Base-by-base conservation (phyloP, 2,113 vertebrate genomes). In the Aleadryas rufinucha region DNA sequence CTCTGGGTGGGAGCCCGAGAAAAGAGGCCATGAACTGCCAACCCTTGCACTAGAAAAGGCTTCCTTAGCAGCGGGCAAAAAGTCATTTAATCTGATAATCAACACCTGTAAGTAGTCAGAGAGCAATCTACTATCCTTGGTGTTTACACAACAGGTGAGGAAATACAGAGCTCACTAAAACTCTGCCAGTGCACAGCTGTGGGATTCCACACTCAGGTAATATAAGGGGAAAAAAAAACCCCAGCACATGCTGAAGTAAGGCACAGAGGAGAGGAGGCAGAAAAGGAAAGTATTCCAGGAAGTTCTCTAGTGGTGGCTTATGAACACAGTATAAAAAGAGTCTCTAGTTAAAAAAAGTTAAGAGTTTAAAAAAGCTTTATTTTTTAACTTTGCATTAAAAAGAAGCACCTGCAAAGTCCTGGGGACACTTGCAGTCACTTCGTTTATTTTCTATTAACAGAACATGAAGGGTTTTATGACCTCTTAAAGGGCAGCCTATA, bases 381-480 rank as follows among this genome's bases (percentile, higher is more conserved):
- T 63, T 95, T 87, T 74, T 9, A 63, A 7, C 21, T 69, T 47
- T 84, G 4, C 8, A 31, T 68, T 81, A n/a, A 78, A 22, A 19
- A 59, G 28, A 7, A 63, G 5, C 5, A 52, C 33, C 42, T 78
- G 33, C 28, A 81, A 78, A 87, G 16, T 75, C 56, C 80, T 82
- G 70, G 39, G 45, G 50, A 81, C 44, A 59, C 71, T 52, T 35
- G 3, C 24, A 77, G 57, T 64, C 74, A 54, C 17, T 84, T 87
- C 50, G 6, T 33, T 59, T 85, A 88, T 84, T 87, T 96, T 93
- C 70, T 80, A 69, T 92, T 85, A 96, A 81, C 16, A 92, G 56
- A 91, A 76, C 18, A 66, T 37, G 69, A 76, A 9, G 11, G 30
- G 52, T 82, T 94, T 95, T 90, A 80, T 72, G 85, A 31, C 18